Evolutionary conservation across 2,888 invertebrate genomes (phyloP).

Genomic region (Microctonus aethiopoides): DNA sequence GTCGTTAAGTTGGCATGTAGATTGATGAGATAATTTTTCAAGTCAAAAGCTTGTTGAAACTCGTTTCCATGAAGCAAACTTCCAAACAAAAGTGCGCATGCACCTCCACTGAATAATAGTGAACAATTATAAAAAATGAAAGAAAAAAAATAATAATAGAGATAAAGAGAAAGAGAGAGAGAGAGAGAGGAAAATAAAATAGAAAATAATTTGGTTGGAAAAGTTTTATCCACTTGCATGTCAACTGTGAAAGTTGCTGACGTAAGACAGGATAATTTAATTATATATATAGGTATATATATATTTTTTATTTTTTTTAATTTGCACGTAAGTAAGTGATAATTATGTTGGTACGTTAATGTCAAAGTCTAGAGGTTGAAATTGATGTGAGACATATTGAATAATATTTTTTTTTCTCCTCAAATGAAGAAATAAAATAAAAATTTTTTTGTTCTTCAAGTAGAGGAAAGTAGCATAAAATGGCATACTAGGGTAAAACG

Average conservation of each 20-base stretch:
- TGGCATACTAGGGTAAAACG: too few relatives aligned
- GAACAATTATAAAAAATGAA: slow-evolving; percentile 43
- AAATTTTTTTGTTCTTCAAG: not conserved
- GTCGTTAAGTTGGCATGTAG: slow-evolving; percentile 30
- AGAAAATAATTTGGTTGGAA: slow-evolving; percentile 28
- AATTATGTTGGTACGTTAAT: slow-evolving; percentile 23
- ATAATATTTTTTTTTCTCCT: not conserved
- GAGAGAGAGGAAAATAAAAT: slow-evolving; percentile 37
- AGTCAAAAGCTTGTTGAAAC: slow-evolving; percentile 26
- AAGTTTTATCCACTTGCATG: not conserved
- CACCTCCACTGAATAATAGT: slow-evolving; percentile 30
- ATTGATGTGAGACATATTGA: not conserved
- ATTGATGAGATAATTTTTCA: slow-evolving; percentile 35
- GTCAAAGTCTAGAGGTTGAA: not conserved
- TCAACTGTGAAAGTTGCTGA: slow-evolving; percentile 3
- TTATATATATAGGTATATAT: not conserved
- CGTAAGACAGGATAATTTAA: slow-evolving; percentile 1
- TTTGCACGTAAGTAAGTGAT: slow-evolving; percentile 2
- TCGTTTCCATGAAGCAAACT: slow-evolving; percentile 13
- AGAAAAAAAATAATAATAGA: slow-evolving; percentile 20
- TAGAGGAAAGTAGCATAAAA: not conserved
- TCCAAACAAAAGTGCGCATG: not conserved
- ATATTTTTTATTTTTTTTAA: not conserved
- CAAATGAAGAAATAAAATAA: not conserved
- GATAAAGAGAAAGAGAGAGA: too few relatives aligned